phyloP scores from a whole-genome alignment of 2,797 vertebrate species.

The Champsocephalus esox region DNA sequence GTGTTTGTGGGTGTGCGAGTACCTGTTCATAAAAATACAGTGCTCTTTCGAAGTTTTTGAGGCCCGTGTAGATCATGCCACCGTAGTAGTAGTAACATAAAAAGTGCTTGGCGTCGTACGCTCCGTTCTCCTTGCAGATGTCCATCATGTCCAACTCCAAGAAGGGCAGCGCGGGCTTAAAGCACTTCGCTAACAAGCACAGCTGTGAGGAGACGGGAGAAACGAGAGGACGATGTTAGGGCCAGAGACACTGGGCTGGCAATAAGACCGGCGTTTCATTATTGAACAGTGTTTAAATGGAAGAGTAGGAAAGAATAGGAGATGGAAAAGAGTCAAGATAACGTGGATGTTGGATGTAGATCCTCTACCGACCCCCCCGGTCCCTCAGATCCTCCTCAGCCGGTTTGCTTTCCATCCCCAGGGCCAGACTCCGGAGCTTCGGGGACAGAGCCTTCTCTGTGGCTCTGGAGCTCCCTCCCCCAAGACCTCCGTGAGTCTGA shows the following conservation, averaged over 20 bases:
- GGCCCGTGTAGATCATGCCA: conserved; percentile 99
- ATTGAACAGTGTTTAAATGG: conserved; percentile 9
- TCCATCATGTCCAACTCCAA: conserved; percentile 99
- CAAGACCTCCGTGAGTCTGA: no score
- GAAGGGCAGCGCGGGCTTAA: conserved; percentile 97
- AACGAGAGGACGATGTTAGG: not conserved
- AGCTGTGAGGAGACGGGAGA: conserved; percentile 82
- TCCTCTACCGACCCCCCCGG: no score
- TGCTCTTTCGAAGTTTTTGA: conserved; percentile 99
- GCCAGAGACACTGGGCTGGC: not conserved
- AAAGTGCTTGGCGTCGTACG: conserved; percentile 99
- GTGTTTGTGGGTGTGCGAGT: conserved; percentile 62
- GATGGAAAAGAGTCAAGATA: not conserved
- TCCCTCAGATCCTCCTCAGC: no score
- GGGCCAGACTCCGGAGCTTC: no score
- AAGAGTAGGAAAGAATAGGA: not conserved
- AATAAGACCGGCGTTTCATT: conserved; percentile 3
- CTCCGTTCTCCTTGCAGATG: conserved; percentile 99
- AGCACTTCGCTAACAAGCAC: conserved; percentile 99
- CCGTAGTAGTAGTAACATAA: conserved; percentile 99
- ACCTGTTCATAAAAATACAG: conserved; percentile 99
- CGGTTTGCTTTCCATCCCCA: no score
- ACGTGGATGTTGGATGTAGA: not conserved
- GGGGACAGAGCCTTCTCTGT: no score
- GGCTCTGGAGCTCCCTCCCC: no score